phyloP scores from a whole-genome alignment of 2,888 invertebrate species.

The Macaria liturata region DNA sequence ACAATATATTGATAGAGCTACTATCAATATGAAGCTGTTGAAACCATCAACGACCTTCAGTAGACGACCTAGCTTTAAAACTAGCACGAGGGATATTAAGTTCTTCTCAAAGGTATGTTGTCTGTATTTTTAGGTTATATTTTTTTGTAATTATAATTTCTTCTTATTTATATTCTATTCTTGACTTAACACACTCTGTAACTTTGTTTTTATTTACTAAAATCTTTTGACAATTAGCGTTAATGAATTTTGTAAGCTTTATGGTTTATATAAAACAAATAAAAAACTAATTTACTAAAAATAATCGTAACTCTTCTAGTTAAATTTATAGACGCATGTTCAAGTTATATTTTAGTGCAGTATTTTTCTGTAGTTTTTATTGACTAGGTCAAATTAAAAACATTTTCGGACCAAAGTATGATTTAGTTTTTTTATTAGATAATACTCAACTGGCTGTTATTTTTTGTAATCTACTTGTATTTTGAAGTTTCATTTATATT shows the following conservation, averaged over 20 bases:
- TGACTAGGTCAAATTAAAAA: no score
- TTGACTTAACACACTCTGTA: no score
- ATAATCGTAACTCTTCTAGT: no score
- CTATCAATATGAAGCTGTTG: constrained; percentile 97
- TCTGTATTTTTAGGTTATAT: background rate
- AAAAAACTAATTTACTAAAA: no score
- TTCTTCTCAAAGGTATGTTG: constrained; percentile 96
- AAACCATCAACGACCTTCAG: constrained; percentile 98
- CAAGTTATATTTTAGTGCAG: no score
- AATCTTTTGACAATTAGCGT: no score
- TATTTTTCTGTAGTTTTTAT: no score
- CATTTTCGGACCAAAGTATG: no score
- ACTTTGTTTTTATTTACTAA: no score
- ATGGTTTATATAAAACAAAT: no score
- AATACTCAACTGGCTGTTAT: background rate
- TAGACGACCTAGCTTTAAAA: constrained; percentile 94
- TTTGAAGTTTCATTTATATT: background rate
- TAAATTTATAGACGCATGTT: no score
- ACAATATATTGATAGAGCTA: constrained; percentile 97
- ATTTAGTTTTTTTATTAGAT: background rate
- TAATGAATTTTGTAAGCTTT: no score
- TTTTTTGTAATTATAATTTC: background rate
- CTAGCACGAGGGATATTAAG: constrained; percentile 98
- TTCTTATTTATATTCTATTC: background rate
- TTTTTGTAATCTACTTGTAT: background rate